phyloP scores from a whole-genome alignment of 1,140 invertebrate genomes.

The Cardiocondyla obscurior region DNA sequence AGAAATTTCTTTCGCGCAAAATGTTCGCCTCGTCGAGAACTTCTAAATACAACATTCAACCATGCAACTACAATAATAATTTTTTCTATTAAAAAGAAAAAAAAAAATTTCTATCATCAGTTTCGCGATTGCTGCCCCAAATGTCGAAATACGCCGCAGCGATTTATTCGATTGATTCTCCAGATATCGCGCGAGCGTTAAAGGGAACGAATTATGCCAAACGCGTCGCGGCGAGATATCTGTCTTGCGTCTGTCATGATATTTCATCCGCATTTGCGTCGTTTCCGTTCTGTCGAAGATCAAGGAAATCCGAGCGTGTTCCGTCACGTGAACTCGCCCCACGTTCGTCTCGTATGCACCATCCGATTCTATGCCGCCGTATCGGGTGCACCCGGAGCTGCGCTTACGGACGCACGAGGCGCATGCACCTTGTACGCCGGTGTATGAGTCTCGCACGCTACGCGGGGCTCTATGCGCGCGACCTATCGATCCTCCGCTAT shows the following conservation, averaged over 20 bases:
- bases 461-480: conserved; percentile 17
- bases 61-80: too few relatives aligned
- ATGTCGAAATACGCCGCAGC: background rate
- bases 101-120: background rate
- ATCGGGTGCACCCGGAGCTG: background rate
- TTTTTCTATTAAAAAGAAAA: background rate
- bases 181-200: too few relatives aligned
- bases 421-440: conserved; percentile 32
- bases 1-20: too few relatives aligned
- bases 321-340: background rate
- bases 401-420: conserved; percentile 7
- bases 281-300: background rate
- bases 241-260: background rate
- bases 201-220: background rate
- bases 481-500: conserved; percentile 49
- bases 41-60: too few relatives aligned
- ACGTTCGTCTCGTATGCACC: background rate
- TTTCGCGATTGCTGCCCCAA: background rate
- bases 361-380: conserved; percentile 3
- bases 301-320: background rate
- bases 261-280: background rate
- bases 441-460: conserved; percentile 29
- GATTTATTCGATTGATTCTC: background rate
- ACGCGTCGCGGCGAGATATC: background rate
- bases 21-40: too few relatives aligned